Percentiles rank a stretch among this genome's conserved stretches.
These are phyloP conservation scores for Apamea monoglypha DNA, from an alignment of 2,888 invertebrate species.

Conservation along the genomic window DNA sequence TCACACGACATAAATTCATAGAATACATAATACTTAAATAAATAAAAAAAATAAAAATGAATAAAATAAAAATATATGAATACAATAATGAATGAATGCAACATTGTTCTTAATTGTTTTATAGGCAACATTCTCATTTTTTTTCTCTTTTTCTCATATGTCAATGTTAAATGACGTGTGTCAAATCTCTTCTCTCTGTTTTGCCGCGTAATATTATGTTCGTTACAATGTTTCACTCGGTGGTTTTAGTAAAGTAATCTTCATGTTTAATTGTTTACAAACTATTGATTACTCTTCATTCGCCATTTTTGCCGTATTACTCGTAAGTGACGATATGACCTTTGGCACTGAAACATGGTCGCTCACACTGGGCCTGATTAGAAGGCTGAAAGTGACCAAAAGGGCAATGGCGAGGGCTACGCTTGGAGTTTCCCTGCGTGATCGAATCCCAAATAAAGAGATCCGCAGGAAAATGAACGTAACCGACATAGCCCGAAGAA, in stretches of 20 bases:
- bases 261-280: neutral
- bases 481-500: neutral
- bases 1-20: too few species aligned
- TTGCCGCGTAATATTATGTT: neutral
- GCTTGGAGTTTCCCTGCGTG: neutral
- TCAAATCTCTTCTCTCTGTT: neutral
- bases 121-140: neutral
- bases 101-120: neutral
- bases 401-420: neutral
- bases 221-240: neutral
- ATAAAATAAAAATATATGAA: too few species aligned
- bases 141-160: too few species aligned
- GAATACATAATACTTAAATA: too few species aligned
- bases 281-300: neutral
- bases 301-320: neutral
- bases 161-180: neutral
- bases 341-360: neutral
- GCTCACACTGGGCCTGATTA: neutral
- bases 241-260: neutral
- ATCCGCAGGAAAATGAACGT: neutral
- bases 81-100: too few species aligned
- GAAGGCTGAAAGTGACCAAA: neutral
- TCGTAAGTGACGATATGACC: neutral
- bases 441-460: too few species aligned
- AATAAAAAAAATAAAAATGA: too few species aligned